Percentiles rank a stretch among this genome's conserved stretches.
These are phyloP conservation scores for Hystrix brachyura DNA, from an alignment of 2,113 vertebrate species.

Conservation along the genomic window DNA sequence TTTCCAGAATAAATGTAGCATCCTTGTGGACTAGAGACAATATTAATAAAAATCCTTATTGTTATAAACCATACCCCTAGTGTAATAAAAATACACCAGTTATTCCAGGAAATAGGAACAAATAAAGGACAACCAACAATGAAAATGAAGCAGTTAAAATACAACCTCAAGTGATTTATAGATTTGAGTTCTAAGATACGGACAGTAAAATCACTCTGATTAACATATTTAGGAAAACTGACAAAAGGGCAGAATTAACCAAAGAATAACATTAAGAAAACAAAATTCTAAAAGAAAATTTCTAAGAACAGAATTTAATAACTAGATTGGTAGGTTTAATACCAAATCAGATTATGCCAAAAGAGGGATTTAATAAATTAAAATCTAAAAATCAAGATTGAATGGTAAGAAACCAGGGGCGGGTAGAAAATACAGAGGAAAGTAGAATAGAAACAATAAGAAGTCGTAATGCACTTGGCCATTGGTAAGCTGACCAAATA, in stretches of 20 bases:
- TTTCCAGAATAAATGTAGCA: not conserved
- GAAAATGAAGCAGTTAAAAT: not conserved
- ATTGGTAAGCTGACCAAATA: not conserved
- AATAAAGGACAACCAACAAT: not conserved
- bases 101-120: not conserved
- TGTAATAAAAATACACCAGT: not conserved
- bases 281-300: not conserved
- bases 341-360: not conserved
- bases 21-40: not conserved
- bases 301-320: not conserved
- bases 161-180: not conserved
- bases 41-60: not conserved
- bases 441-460: too few species aligned
- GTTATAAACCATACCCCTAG: not conserved
- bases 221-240: not conserved
- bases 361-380: not conserved
- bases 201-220: not conserved
- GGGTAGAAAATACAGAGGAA: not conserved
- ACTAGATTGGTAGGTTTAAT: not conserved
- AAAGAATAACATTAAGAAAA: not conserved
- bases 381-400: not conserved
- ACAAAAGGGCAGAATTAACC: not conserved
- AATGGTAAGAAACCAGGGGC: not conserved
- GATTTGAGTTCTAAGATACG: not conserved
- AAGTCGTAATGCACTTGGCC: not conserved